phyloP scores from a whole-genome alignment of 1,140 invertebrate genomes.

The Artemia franciscana region DNA sequence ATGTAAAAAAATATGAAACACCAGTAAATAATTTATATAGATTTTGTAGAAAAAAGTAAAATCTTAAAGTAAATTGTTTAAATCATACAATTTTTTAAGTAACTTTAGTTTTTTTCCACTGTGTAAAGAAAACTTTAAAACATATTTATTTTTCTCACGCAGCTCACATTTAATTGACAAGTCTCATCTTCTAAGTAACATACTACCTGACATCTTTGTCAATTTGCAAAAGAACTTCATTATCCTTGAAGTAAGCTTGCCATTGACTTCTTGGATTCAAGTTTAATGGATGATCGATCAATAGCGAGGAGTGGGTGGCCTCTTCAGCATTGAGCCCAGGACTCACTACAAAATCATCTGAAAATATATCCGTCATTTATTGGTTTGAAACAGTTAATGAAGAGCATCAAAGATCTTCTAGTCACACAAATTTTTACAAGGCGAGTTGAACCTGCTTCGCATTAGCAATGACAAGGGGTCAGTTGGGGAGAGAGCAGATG shows the following conservation, averaged over 20 bases:
- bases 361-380: constrained; percentile 12
- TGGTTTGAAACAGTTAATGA: neutral
- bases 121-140: too few species aligned
- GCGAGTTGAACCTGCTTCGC: neutral
- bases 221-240: constrained; percentile 85
- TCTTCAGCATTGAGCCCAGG: constrained; percentile 31
- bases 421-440: too few species aligned
- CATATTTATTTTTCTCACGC: too few species aligned
- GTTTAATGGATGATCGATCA: constrained; percentile 64
- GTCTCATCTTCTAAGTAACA: too few species aligned
- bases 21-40: too few species aligned
- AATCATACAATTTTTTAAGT: too few species aligned
- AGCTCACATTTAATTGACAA: too few species aligned
- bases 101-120: too few species aligned
- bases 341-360: constrained; percentile 56
- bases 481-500: neutral
- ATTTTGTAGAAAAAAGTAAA: too few species aligned
- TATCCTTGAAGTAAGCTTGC: constrained; percentile 84
- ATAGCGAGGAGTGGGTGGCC: neutral
- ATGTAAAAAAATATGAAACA: too few species aligned
- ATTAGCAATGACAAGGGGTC: neutral
- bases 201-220: constrained; percentile 84
- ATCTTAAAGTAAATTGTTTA: too few species aligned
- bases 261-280: constrained; percentile 79
- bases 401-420: neutral